Percentiles rank a stretch among this genome's conserved stretches.
These are phyloP conservation scores for Apamea epomidion DNA, from an alignment of 2,888 invertebrate species.

Conservation along the genomic window DNA sequence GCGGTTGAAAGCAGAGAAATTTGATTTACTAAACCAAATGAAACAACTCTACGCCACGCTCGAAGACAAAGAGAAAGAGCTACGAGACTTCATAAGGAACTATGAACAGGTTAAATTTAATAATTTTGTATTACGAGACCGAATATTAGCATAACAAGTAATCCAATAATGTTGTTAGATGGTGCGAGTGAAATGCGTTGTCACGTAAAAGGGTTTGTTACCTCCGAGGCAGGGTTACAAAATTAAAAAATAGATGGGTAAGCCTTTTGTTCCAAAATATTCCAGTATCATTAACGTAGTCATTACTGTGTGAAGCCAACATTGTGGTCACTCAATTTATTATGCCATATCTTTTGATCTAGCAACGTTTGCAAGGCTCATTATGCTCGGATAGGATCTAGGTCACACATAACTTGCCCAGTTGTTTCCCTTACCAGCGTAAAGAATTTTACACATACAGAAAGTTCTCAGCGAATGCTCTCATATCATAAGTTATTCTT, in stretches of 20 bases:
- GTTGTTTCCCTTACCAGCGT: constrained; percentile 51
- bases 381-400: constrained; percentile 56
- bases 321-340: constrained; percentile 60
- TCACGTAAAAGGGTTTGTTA: constrained; percentile 49
- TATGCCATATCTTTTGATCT: constrained; percentile 57
- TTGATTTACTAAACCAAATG: constrained; percentile 97
- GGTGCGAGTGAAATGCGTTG: constrained; percentile 41
- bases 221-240: constrained; percentile 21
- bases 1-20: constrained; percentile 97
- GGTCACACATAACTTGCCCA: constrained; percentile 50
- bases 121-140: constrained; percentile 43
- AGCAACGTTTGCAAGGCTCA: constrained; percentile 39
- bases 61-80: constrained; percentile 98
- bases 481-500: constrained; percentile 47
- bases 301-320: constrained; percentile 48
- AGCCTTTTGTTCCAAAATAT: constrained; percentile 55
- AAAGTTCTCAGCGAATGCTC: constrained; percentile 45
- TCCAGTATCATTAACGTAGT: constrained; percentile 42
- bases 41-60: constrained; percentile 98
- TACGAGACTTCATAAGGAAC: constrained; percentile 98
- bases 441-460: constrained; percentile 57
- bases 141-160: constrained; percentile 45
- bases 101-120: constrained; percentile 94
- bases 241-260: constrained; percentile 44
- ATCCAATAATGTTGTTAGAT: constrained; percentile 45